Evolutionary conservation across 2,797 vertebrate genomes (phyloP).

Genomic region (Melanotaenia trifasciata): DNA sequence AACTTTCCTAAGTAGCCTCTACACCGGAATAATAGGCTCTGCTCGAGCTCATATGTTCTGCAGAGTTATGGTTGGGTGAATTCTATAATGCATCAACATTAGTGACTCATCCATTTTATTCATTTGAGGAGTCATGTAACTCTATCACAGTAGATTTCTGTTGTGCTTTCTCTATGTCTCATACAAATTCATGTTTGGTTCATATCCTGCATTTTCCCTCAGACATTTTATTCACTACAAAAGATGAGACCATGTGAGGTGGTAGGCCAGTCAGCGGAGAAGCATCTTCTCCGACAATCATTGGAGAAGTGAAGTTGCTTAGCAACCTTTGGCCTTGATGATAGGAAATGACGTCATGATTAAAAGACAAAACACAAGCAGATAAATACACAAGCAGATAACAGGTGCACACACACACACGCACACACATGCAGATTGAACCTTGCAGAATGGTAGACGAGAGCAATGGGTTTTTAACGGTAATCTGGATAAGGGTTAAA

Average conservation of each 20-base stretch:
- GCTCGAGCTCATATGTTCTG: slow-evolving; percentile 4
- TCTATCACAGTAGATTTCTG: slow-evolving; percentile 25
- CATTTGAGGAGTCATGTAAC: slow-evolving; percentile 36
- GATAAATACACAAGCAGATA: slow-evolving; percentile 28
- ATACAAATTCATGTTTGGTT: slow-evolving; percentile 33
- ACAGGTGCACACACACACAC: slow-evolving; percentile 36
- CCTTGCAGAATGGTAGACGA: slow-evolving; percentile 27
- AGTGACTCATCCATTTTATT: slow-evolving; percentile 48
- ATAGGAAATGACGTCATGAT: slow-evolving; percentile 73
- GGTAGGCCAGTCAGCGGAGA: slow-evolving; percentile 37
- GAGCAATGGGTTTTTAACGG: slow-evolving; percentile 51
- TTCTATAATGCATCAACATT: slow-evolving; percentile 8
- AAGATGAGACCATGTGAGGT: slow-evolving; percentile 20
- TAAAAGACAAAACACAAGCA: slow-evolving; percentile 51
- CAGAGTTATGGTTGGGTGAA: slow-evolving; percentile 12
- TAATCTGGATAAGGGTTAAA: slow-evolving; percentile 69
- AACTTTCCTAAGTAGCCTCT: neutral
- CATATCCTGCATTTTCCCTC: slow-evolving; percentile 29
- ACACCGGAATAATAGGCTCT: neutral
- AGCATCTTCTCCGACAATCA: slow-evolving; percentile 70
- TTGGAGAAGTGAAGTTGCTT: slow-evolving; percentile 79
- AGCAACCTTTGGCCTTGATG: slow-evolving; percentile 85
- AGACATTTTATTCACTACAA: slow-evolving; percentile 35
- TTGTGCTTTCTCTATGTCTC: neutral
- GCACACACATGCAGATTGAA: slow-evolving; percentile 9